Conservation (phyloP, 2,797 vertebrate genomes). For the Ctenosaura bakeri region DNA sequence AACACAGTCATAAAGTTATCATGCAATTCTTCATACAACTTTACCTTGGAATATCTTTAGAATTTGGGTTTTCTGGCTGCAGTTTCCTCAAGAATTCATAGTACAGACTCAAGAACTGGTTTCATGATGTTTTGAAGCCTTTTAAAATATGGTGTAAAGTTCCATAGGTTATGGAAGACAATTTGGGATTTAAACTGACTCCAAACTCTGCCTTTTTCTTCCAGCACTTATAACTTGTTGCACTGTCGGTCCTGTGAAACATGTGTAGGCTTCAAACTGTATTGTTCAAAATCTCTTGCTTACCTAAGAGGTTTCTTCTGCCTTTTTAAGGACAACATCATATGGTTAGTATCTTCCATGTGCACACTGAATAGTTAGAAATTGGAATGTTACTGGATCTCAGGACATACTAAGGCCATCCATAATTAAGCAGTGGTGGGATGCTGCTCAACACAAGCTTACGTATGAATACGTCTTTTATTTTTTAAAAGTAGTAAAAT, state of each 20-base stretch:
- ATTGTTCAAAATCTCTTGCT: slow-evolving; percentile 79
- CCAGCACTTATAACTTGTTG: slow-evolving; percentile 85
- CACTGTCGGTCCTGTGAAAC: slow-evolving; percentile 81
- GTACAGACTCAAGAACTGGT: not conserved
- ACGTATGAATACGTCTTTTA: not conserved
- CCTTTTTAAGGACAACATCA: slow-evolving; percentile 85
- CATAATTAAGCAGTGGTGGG: not conserved
- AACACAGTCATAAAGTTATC: not conserved
- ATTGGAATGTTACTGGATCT: not conserved
- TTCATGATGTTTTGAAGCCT: not conserved
- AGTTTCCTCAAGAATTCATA: not conserved
- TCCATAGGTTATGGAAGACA: not conserved
- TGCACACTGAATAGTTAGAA: rapidly evolving
- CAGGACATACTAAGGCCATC: not conserved
- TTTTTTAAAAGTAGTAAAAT: not conserved
- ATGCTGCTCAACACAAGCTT: not conserved
- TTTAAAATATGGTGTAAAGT: not conserved
- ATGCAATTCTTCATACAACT: not conserved
- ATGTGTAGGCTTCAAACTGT: slow-evolving; percentile 82
- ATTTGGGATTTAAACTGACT: slow-evolving; percentile 37
- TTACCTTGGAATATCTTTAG: not conserved
- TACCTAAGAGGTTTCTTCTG: slow-evolving; percentile 86
- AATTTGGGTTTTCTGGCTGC: not conserved
- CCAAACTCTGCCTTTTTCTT: slow-evolving; percentile 28
- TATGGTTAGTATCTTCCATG: slow-evolving; percentile 84